phyloP scores from a whole-genome alignment of 2,113 vertebrate genomes.

The Eleginops maclovinus region DNA sequence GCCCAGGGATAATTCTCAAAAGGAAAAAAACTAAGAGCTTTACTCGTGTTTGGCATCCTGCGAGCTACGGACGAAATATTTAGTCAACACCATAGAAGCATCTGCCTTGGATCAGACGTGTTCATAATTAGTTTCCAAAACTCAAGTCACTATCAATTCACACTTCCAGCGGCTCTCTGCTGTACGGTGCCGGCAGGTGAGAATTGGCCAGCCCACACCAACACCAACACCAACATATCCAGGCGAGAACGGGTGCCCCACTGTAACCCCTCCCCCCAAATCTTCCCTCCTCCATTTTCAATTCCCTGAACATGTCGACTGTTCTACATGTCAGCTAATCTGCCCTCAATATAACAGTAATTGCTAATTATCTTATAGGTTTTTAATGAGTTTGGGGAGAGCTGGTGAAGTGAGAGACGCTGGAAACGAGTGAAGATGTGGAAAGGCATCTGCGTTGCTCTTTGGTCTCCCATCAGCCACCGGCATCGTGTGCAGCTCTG shows the following conservation, averaged over 20 bases:
- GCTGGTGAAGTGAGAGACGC: constrained; percentile 44
- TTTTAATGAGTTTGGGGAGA: constrained; percentile 83
- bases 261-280: constrained; percentile 30
- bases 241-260: constrained; percentile 56
- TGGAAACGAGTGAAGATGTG: constrained; percentile 41
- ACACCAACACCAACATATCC: constrained; percentile 21
- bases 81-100: constrained; percentile 21
- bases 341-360: constrained; percentile 83
- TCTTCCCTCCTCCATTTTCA: constrained; percentile 60
- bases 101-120: constrained; percentile 27
- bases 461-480: constrained; percentile 28
- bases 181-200: constrained; percentile 51
- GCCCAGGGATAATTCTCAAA: constrained; percentile 21
- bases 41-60: constrained; percentile 16
- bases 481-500: constrained; percentile 23
- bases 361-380: constrained; percentile 83
- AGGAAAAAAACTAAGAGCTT: constrained; percentile 24
- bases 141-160: constrained; percentile 59
- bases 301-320: constrained; percentile 73
- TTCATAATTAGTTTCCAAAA: constrained; percentile 52
- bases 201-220: constrained; percentile 67
- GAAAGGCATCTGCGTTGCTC: constrained; percentile 38
- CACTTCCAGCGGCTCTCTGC: constrained; percentile 48
- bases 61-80: constrained; percentile 19
- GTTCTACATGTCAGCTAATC: constrained; percentile 83